These are phyloP conservation scores for Sebastes trivittatus DNA, from an alignment of 2,797 vertebrate genomes.

Conservation along the genomic window DNA sequence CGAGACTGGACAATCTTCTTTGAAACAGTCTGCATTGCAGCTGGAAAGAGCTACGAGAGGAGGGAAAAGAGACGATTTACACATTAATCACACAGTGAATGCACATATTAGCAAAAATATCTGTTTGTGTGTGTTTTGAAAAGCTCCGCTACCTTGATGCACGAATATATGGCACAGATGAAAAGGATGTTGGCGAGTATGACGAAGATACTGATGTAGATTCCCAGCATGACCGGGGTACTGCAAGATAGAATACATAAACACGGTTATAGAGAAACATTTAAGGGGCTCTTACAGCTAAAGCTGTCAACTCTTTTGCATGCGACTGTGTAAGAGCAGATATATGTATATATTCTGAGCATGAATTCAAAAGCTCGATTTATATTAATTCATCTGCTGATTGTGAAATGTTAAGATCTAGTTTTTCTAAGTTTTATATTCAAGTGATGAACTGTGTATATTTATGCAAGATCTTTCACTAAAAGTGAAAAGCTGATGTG, in stretches of 20 bases:
- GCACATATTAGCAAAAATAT: not conserved
- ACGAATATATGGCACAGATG: constrained; percentile 92
- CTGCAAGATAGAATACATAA: constrained; percentile 69
- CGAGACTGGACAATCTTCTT: constrained; percentile 92
- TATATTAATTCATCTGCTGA: not conserved
- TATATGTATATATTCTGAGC: not conserved
- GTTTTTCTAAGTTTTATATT: too few species aligned
- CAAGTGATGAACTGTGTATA: not conserved
- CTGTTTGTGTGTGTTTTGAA: not conserved
- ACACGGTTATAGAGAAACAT: not conserved
- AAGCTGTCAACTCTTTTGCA: not conserved
- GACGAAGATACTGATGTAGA: constrained; percentile 90
- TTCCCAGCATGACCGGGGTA: constrained; percentile 89
- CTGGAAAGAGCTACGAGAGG: constrained; percentile 86
- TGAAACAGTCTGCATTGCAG: constrained; percentile 87
- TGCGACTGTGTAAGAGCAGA: not conserved
- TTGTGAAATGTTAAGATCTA: not conserved
- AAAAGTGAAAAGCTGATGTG: not conserved
- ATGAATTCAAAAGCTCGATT: not conserved
- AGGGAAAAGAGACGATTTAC: not conserved
- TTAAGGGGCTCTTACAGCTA: not conserved
- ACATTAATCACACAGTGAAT: not conserved
- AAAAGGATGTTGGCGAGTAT: constrained; percentile 90
- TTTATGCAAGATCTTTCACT: not conserved
- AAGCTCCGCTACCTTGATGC: constrained; percentile 83